Base-by-base conservation (phyloP, 2,797 vertebrate genomes). In the Hirundo rustica region DNA sequence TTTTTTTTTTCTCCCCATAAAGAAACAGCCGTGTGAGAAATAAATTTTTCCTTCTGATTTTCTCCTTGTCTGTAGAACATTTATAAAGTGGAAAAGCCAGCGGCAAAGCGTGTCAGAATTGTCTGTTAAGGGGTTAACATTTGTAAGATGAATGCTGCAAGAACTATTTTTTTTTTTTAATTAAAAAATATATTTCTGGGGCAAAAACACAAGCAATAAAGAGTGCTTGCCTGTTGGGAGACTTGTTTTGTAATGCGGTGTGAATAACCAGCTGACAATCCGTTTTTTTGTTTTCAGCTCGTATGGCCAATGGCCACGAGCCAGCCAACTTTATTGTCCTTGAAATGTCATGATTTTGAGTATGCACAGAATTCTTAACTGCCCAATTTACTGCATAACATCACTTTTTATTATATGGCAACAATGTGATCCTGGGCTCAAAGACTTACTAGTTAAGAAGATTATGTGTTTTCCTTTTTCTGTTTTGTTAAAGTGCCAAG, bases 361-460 rank as follows among this genome's bases (percentile, higher is more conserved):
- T 95, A 97, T 96, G 97, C 96, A 97, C 96, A 95, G 97, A 96
- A 96, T 96, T 96, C 93, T 90, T 95, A 96, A 96, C 96, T 96
- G 96, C 93, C 95, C 97, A 97, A 97, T 97, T 97, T 96, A 94
- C 94, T 97, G 96, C 97, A 96, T 96, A 96, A 97, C 97, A 97
- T 96, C 95, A 96, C 93, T 96, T 97, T 97, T 97, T 96, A 97
- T 97, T 97, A 96, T 96, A 95, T 92, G 95, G 95, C 95, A 96
- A 96, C 96, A 97, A 97, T 96, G 89, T 96, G 97, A 96, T 96
- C 94, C 95, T 96, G 94, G 96, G 95, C 97, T 97, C 96, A 97
- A 97, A 97, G 96, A 97, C 97, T 97, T 95, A 94, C 95, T 94
- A 96, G 97, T 97, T 97, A 97, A 98, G 97, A 97, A 97, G 97